Conservation (phyloP, 1,140 invertebrate species). For the Piezodorus guildinii region DNA sequence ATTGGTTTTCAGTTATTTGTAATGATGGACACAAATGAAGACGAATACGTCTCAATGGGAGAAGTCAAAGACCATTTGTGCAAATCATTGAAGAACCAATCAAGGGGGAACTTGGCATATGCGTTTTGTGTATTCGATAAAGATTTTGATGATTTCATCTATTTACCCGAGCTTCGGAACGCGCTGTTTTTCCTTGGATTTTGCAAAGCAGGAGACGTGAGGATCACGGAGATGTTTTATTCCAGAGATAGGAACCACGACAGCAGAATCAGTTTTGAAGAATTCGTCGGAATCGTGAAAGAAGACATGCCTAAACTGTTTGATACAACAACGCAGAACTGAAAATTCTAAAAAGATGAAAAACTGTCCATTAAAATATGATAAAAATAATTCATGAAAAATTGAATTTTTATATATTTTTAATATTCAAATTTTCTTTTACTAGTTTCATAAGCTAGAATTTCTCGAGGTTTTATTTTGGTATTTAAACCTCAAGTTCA, state of each 20-base stretch:
- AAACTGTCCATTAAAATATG: too few relatives aligned
- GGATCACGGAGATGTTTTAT: background rate
- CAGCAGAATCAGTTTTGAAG: background rate
- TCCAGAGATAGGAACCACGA: background rate
- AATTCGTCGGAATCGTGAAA: background rate
- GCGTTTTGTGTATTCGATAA: constrained; percentile 20
- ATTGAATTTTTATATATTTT: too few relatives aligned
- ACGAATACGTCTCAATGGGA: background rate
- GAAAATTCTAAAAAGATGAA: too few relatives aligned
- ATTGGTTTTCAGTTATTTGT: background rate
- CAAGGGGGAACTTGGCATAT: background rate
- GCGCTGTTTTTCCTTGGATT: constrained; percentile 7
- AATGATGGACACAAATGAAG: constrained; percentile 4
- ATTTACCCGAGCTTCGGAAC: constrained; percentile 9
- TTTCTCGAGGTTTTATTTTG: too few relatives aligned
- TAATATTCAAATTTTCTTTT: too few relatives aligned
- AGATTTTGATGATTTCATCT: constrained; percentile 13
- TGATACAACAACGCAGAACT: too few relatives aligned
- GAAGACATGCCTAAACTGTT: background rate
- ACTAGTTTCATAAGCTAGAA: too few relatives aligned
- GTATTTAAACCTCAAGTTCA: too few relatives aligned
- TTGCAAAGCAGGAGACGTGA: background rate
- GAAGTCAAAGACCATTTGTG: constrained; percentile 6
- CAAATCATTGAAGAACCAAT: background rate
- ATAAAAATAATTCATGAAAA: too few relatives aligned